A percentile compares a stretch with the other conserved stretches of the same genome.
These are phyloP conservation scores for Premnoplex brunnescens DNA, from an alignment of 2,797 vertebrate genomes.

Conservation along the genomic window DNA sequence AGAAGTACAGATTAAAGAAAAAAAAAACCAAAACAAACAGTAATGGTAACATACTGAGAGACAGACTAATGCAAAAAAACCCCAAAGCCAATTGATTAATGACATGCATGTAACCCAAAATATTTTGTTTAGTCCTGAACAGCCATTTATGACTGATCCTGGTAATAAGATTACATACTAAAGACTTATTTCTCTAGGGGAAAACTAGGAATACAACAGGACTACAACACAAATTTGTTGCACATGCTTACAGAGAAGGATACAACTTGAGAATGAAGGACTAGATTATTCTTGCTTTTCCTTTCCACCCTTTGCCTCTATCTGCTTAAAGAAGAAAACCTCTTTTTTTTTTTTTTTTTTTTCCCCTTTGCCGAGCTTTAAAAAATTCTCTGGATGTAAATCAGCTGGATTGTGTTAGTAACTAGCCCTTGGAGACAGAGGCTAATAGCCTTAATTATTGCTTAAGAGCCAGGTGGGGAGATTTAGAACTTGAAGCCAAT, in stretches of 20 bases:
- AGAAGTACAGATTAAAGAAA: background rate
- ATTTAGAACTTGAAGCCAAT: background rate
- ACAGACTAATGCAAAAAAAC: background rate
- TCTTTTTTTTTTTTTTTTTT: background rate
- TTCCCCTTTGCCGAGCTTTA: background rate
- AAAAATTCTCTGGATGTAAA: background rate
- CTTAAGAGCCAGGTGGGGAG: background rate
- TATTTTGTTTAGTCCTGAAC: conserved; percentile 24
- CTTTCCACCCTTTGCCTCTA: background rate
- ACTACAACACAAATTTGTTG: background rate
- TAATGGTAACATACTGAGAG: background rate
- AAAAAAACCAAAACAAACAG: background rate
- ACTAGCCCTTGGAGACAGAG: background rate
- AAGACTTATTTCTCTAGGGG: background rate
- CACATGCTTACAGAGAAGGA: background rate
- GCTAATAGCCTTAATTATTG: conserved; percentile 26
- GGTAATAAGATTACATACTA: conserved; percentile 37
- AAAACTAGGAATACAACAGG: background rate
- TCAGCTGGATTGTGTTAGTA: background rate
- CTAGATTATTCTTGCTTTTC: background rate
- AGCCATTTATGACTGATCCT: conserved; percentile 45
- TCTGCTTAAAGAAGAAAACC: background rate
- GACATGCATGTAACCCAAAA: conserved; percentile 45
- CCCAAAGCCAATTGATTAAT: conserved; percentile 60
- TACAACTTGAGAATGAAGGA: background rate